A percentile compares a stretch with the other conserved stretches of the same genome.
These are phyloP conservation scores for Cyrtodaria siliqua DNA, from an alignment of 2,888 invertebrate genomes.

Conservation along the genomic window DNA sequence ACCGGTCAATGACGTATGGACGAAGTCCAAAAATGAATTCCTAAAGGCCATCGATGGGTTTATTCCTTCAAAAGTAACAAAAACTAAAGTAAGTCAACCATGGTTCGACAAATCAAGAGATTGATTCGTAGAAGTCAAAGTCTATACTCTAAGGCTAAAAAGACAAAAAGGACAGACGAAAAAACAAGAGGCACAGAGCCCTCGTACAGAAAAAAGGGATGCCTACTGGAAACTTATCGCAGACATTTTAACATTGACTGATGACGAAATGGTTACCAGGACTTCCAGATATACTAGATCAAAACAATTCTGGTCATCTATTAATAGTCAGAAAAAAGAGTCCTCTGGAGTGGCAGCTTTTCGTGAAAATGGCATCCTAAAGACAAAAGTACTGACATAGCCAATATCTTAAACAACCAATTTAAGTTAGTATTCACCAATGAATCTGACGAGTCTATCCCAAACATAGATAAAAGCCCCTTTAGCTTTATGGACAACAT, in stretches of 20 bases:
- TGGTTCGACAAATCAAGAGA: no score
- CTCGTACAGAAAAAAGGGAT: slow-evolving; percentile 16
- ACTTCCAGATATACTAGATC: not conserved
- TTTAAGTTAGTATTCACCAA: not conserved
- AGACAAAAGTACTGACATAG: not conserved
- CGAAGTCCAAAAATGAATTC: no score
- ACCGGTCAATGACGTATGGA: no score
- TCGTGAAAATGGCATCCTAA: not conserved
- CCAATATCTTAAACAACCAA: not conserved
- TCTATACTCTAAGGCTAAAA: no score
- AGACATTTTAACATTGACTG: no score
- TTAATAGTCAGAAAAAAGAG: not conserved
- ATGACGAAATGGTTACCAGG: no score
- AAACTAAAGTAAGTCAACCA: no score
- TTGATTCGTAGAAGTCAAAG: no score
- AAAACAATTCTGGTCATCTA: not conserved
- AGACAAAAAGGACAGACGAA: no score
- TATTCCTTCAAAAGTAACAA: no score
- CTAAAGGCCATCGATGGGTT: no score
- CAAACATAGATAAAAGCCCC: not conserved
- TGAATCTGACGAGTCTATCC: no score
- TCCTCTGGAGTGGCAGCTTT: not conserved
- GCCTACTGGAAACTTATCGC: slow-evolving; percentile 8
- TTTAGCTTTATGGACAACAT: not conserved
- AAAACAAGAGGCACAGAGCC: not conserved